phyloP scores from a whole-genome alignment of 1,140 invertebrate genomes.

The Achatina immaculata region DNA sequence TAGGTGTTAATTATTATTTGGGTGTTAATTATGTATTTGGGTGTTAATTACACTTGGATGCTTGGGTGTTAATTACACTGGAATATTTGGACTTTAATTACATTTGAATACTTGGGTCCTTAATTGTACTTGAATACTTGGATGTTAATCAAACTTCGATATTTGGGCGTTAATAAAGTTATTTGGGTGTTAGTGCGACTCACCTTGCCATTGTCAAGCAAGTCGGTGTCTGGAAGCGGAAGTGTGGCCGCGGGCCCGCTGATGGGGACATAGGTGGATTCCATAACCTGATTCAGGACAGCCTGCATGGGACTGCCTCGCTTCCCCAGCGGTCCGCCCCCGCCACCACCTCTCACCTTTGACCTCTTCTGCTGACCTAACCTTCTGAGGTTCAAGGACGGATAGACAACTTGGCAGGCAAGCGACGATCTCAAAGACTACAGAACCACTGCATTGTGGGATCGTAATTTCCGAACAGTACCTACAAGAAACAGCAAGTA shows the following conservation, averaged over 20 bases:
- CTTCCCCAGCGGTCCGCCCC: constrained; percentile 43
- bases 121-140: no score
- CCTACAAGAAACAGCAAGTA: background rate
- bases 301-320: constrained; percentile 54
- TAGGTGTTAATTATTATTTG: no score
- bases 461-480: background rate
- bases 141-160: no score
- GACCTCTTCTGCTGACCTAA: background rate
- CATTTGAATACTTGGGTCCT: no score
- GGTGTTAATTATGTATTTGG: no score
- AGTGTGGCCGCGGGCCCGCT: constrained; percentile 50
- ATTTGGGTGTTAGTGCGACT: no score
- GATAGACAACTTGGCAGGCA: constrained; percentile 25
- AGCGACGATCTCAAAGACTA: constrained; percentile 36
- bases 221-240: constrained; percentile 48
- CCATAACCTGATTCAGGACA: constrained; percentile 58
- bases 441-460: constrained; percentile 49
- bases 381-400: constrained; percentile 10
- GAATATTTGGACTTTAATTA: no score
- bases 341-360: constrained; percentile 15
- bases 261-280: constrained; percentile 60
- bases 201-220: constrained; percentile 52
- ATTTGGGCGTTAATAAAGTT: no score
- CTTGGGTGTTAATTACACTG: no score
- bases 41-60: no score